Base-by-base conservation (phyloP, 1,140 invertebrate species). In the Ridgeia piscesae region DNA sequence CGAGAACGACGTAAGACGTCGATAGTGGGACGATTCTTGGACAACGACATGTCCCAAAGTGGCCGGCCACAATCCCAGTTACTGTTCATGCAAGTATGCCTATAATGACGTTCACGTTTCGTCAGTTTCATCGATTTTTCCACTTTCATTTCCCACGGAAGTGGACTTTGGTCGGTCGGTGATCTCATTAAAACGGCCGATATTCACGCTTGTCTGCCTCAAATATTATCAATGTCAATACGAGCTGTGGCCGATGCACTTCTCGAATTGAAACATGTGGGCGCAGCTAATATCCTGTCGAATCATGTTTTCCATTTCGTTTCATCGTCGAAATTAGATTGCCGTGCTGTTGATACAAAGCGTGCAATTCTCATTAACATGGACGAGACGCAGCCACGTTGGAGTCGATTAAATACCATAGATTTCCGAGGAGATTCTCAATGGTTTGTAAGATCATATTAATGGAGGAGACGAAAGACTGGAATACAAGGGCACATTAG, bases 251-350 rank as follows among this genome's bases (percentile, higher is more conserved):
- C 27, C 27, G 58, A 77, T 77, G 27, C 58, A 77, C 58, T 77
- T 27, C 58, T 77, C 58, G 58, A 77, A 77, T 77, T 77, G 2
- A 77, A 77, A 77, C 58, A 31, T 4, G 58, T 77, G 58, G 58
- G 58, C 58, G 58, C 58, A 4, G 17, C 58, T 17, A 77, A 77
- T 77, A 77, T 77, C 58, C 17, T 77, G 58, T 77, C 58, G 58
- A 77, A 31, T 17, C 58, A 21, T 31, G 27, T 77, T 77, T 77
- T 77, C 58, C 58, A 31, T 77, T 77, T 77, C 58, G 58, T 77
- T 77, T 77, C 58, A 77, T 77, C 58, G 58, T 77, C 58, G 58
- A 77, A 77, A 77, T 77, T 77, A 77, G 58, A 77, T 77, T 77
- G 58, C 58, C 2, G 27, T 77, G 58, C 27, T 77, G 58, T 77